These are phyloP conservation scores for Onychomys arenicola DNA, from an alignment of 2,797 vertebrate genomes.

Conservation along the genomic window DNA sequence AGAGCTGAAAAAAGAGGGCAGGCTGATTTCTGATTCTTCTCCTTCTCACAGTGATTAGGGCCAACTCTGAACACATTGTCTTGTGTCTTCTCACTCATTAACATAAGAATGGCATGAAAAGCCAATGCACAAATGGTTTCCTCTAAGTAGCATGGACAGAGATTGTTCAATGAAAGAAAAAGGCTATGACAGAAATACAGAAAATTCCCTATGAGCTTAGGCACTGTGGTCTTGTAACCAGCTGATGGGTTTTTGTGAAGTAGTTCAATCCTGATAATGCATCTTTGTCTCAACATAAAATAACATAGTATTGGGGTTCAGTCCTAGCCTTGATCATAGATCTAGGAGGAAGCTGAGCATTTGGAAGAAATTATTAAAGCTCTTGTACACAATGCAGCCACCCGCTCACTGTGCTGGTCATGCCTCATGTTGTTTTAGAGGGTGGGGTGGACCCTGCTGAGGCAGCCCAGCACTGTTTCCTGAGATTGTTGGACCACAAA, in stretches of 20 bases:
- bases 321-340: not conserved
- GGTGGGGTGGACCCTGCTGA: not conserved
- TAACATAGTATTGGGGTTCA: no score
- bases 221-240: not conserved
- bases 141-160: not conserved
- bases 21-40: not conserved
- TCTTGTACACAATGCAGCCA: no score
- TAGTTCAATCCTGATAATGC: not conserved
- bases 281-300: not conserved
- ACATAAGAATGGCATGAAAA: not conserved
- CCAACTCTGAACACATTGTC: not conserved
- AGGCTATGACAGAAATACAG: not conserved
- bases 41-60: not conserved
- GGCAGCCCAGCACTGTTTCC: no score
- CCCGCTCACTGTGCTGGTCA: not conserved
- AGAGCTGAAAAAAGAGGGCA: not conserved
- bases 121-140: not conserved
- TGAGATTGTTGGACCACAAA: not conserved
- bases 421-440: not conserved
- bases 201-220: not conserved
- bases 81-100: not conserved
- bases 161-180: not conserved
- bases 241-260: not conserved
- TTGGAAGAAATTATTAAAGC: not conserved
- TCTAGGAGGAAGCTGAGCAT: not conserved